phyloP scores from a whole-genome alignment of 2,113 vertebrate species.

The Pachyramphus minor region DNA sequence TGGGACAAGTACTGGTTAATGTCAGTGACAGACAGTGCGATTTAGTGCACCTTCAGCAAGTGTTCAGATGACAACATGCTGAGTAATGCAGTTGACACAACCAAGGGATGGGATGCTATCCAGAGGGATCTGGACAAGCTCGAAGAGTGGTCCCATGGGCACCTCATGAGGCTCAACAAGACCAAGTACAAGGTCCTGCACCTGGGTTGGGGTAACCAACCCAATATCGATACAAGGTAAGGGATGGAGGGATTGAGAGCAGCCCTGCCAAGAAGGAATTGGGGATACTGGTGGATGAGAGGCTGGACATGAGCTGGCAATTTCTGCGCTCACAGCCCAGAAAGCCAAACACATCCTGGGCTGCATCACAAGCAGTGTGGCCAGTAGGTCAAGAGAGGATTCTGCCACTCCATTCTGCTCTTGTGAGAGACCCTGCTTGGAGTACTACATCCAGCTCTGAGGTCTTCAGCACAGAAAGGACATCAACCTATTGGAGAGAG shows the following conservation, averaged over 20 bases:
- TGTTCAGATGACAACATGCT: background rate
- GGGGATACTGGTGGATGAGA: background rate
- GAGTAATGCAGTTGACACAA: background rate
- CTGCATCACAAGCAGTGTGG: background rate
- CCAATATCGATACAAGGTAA: background rate
- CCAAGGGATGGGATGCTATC: background rate
- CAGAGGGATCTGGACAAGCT: background rate
- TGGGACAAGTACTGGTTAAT: background rate
- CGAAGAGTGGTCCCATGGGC: background rate
- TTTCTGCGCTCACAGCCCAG: background rate
- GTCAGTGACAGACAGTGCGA: background rate
- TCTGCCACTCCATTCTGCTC: background rate
- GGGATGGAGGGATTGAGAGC: background rate
- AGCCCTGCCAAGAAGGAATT: background rate
- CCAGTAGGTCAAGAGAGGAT: background rate
- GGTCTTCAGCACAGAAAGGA: background rate
- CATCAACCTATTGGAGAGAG: accelerated
- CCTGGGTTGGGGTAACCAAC: background rate
- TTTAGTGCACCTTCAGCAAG: background rate
- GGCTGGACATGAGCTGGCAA: background rate
- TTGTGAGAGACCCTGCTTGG: background rate
- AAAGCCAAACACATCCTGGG: background rate
- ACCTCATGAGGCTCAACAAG: background rate
- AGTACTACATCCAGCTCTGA: background rate
- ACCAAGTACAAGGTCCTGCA: background rate